Base-by-base conservation (phyloP, 2,113 vertebrate species). In the Peromyscus leucopus region DNA sequence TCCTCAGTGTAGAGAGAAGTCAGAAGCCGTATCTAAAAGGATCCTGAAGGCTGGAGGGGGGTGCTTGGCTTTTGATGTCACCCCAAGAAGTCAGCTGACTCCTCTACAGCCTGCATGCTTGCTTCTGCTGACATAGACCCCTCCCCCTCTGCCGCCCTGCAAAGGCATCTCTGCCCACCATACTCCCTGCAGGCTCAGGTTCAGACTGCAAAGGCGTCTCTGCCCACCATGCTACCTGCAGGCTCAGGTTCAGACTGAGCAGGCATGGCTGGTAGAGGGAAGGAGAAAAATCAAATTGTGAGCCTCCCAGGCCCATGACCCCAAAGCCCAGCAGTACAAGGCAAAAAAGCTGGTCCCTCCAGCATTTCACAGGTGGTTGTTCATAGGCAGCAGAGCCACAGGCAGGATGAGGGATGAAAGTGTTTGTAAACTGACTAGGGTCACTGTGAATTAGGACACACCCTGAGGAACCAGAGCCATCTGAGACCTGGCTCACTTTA, bases 11-110 rank as follows among this genome's bases (percentile, higher is more conserved):
- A n/a, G 59, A 12, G 15, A 21, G 36, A 13, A 1, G 0, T 21
- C 12, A 33, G 11, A 36, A 55, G 71, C 2, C 21, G 1, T 31
- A 5, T n/a, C 85, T 13, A 0, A 24, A 61, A n/a, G 55, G 36
- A 42, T 13, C 46, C 0, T 0, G 4, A 71, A 57, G 69, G 26
- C 24, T n/a, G 0, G 15, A 33, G 69, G n/a, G 17, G 4, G 51
- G 26, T 4, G n/a, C 79, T 3, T 57, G 28, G 22, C 65, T 71
- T 19, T 21, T 55, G 74, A 55, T 46, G 28, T 65, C 76, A 61
- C 11, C 15, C 69, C 17, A 36, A 9, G 7, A 0, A 4, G 61
- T 15, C n/a, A 55, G 46, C 31, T 8, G 11, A 51, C 9, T 11
- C 10, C 11, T 26, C 61, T 39, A 36, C 31, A 63, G 46, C 65